phyloP scores from a whole-genome alignment of 2,888 invertebrate species.

The Ceratothoa steindachneri region DNA sequence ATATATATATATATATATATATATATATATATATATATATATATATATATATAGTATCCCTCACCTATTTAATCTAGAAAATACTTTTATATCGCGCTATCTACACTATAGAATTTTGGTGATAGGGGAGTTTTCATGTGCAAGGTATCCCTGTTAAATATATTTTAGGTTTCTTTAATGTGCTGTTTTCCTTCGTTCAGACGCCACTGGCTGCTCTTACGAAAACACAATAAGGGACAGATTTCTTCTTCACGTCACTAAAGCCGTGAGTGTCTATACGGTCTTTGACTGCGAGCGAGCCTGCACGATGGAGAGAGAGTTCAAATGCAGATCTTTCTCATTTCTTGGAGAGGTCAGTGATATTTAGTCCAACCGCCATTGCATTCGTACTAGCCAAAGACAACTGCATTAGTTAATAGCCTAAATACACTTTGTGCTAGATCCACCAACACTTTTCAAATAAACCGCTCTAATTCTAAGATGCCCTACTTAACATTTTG shows the following conservation, averaged over 20 bases:
- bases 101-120: too few relatives aligned
- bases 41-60: conserved; percentile 12
- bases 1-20: conserved; percentile 12
- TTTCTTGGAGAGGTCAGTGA: conserved; percentile 51
- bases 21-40: conserved; percentile 12
- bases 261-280: conserved; percentile 53
- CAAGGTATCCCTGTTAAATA: too few relatives aligned
- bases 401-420: too few relatives aligned
- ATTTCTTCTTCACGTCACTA: conserved; percentile 54
- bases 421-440: not conserved
- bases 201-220: conserved; percentile 52
- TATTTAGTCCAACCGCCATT: not conserved
- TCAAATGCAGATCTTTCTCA: conserved; percentile 55
- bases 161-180: too few relatives aligned
- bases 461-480: not conserved
- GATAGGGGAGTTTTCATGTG: too few relatives aligned
- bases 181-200: too few relatives aligned
- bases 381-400: not conserved
- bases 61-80: not conserved
- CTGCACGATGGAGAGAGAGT: conserved; percentile 54
- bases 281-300: conserved; percentile 54
- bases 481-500: too few relatives aligned
- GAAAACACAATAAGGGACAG: conserved; percentile 52
- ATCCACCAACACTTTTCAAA: not conserved
- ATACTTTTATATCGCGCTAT: not conserved